phyloP scores from a whole-genome alignment of 1,140 invertebrate species.

The Leptinotarsa defecta region DNA sequence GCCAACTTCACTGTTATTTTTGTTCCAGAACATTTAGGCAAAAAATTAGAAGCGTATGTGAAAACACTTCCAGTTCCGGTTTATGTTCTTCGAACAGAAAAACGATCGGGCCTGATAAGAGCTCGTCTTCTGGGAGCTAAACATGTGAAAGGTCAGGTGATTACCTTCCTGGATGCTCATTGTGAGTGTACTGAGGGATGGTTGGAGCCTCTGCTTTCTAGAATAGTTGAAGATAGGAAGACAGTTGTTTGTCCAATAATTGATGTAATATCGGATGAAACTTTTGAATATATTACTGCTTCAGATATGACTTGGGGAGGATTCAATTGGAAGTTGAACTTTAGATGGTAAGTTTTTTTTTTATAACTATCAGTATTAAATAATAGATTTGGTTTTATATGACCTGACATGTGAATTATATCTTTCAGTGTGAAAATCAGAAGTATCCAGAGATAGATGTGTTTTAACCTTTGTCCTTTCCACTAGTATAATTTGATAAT shows the following conservation, averaged over 20 bases:
- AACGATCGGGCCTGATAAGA: slow-evolving; percentile 90
- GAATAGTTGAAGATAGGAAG: slow-evolving; percentile 89
- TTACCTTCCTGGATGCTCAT: slow-evolving; percentile 96
- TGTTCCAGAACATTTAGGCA: slow-evolving; percentile 82
- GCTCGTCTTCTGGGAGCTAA: slow-evolving; percentile 90
- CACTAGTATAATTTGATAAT: too few species aligned
- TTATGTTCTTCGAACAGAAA: slow-evolving; percentile 82
- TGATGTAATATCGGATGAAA: slow-evolving; percentile 97
- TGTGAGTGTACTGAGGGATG: slow-evolving; percentile 95
- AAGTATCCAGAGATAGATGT: too few species aligned
- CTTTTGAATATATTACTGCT: slow-evolving; percentile 94
- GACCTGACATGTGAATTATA: too few species aligned
- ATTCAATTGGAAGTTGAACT: slow-evolving; percentile 98
- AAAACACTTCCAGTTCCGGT: slow-evolving; percentile 81
- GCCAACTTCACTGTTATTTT: not conserved
- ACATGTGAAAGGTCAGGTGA: slow-evolving; percentile 89
- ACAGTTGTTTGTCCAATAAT: slow-evolving; percentile 97
- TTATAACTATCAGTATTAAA: too few species aligned
- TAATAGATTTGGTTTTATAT: too few species aligned
- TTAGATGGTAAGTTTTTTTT: slow-evolving; percentile 77
- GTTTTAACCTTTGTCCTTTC: too few species aligned
- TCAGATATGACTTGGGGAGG: slow-evolving; percentile 97
- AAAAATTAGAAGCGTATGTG: slow-evolving; percentile 89
- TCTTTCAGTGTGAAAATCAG: too few species aligned
- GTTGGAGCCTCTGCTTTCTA: slow-evolving; percentile 87